Percentiles rank a stretch among this genome's conserved stretches.
phyloP scores from a whole-genome alignment of 2,888 invertebrate species.

The Orthosia incerta region DNA sequence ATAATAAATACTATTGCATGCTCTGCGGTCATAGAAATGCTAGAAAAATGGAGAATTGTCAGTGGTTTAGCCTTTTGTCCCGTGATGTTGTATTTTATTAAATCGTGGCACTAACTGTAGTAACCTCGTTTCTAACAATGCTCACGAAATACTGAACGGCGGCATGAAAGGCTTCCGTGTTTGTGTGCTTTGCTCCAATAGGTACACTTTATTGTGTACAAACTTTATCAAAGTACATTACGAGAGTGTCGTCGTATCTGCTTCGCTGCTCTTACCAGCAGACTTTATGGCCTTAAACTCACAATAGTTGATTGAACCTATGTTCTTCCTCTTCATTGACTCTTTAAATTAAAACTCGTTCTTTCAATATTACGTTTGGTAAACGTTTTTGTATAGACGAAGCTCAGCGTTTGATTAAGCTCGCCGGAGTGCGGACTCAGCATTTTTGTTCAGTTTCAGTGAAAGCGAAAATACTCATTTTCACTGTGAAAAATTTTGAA shows the following conservation, averaged over 20 bases:
- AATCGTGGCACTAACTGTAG: slow-evolving; percentile 49
- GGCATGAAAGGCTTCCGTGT: slow-evolving; percentile 50
- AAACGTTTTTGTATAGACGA: slow-evolving; percentile 48
- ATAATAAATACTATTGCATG: slow-evolving; percentile 38
- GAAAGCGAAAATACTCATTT: slow-evolving; percentile 48
- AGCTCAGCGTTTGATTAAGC: slow-evolving; percentile 57
- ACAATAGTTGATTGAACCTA: slow-evolving; percentile 69
- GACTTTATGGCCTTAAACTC: slow-evolving; percentile 55
- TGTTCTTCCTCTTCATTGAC: slow-evolving; percentile 68
- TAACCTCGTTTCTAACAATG: slow-evolving; percentile 56
- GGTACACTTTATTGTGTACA: slow-evolving; percentile 37
- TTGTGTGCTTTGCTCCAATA: slow-evolving; percentile 41
- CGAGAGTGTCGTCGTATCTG: background rate
- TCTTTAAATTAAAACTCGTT: slow-evolving; percentile 65
- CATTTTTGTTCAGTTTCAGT: slow-evolving; percentile 46
- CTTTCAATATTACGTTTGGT: slow-evolving; percentile 50
- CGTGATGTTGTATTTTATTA: slow-evolving; percentile 34
- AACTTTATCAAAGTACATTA: slow-evolving; percentile 35
- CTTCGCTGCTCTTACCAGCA: slow-evolving; percentile 25
- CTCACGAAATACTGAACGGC: slow-evolving; percentile 46
- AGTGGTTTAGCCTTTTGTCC: slow-evolving; percentile 38
- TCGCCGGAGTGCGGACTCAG: slow-evolving; percentile 15
- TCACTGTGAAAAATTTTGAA: slow-evolving; percentile 37
- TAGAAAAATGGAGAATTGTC: slow-evolving; percentile 25
- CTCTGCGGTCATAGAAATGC: slow-evolving; percentile 11